Evolutionary conservation across 2,113 vertebrate genomes (phyloP).

Genomic region (Candoia aspera): DNA sequence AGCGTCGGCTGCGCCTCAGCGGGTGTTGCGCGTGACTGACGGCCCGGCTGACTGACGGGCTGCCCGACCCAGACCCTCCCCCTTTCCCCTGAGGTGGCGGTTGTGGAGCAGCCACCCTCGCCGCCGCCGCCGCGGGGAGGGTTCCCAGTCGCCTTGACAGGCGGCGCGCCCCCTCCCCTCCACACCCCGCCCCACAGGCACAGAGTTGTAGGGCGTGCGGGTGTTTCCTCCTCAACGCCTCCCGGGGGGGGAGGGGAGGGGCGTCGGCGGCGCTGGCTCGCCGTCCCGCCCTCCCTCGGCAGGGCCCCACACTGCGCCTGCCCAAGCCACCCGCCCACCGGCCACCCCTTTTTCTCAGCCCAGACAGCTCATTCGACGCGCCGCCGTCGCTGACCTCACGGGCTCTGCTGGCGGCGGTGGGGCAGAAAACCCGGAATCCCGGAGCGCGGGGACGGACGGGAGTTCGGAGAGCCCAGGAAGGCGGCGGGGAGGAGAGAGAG

Average conservation of each 20-base stretch:
- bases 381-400: slow-evolving; percentile 51
- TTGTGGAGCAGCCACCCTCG: too few species aligned
- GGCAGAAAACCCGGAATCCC: slow-evolving; percentile 32
- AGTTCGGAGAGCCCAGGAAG: neutral
- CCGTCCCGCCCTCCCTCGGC: slow-evolving; percentile 16
- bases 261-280: slow-evolving; percentile 25
- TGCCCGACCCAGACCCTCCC: neutral
- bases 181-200: neutral
- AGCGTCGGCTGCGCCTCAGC: neutral
- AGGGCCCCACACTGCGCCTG: slow-evolving; percentile 58
- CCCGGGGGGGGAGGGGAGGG: neutral
- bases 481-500: neutral
- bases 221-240: neutral
- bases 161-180: neutral
- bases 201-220: neutral
- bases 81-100: neutral
- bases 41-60: neutral
- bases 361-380: slow-evolving; percentile 47
- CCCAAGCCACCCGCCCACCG: slow-evolving; percentile 57
- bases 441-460: neutral
- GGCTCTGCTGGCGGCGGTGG: slow-evolving; percentile 40
- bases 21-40: neutral
- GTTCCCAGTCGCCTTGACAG: neutral
- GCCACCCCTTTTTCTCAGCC: slow-evolving; percentile 43
- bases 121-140: neutral